phyloP scores from a whole-genome alignment of 2,888 invertebrate genomes.

The Stenichneumon culpator region DNA sequence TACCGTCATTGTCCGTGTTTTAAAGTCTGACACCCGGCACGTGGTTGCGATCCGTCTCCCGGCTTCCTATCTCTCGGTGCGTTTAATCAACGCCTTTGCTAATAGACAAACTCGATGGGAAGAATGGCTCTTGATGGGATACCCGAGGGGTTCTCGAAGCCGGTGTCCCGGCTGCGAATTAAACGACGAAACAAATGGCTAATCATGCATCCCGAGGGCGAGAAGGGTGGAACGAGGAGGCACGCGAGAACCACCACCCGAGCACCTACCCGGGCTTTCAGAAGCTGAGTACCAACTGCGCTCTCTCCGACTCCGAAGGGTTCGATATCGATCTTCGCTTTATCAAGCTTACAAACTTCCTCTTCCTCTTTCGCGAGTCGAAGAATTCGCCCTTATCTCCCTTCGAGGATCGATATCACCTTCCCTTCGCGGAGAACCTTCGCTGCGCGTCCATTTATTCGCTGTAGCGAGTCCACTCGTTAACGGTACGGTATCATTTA shows the following conservation, averaged over 20 bases:
- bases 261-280: slow-evolving; percentile 48
- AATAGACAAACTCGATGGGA: slow-evolving; percentile 83
- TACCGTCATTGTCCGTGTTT: slow-evolving; percentile 78
- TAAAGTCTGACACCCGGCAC: slow-evolving; percentile 72
- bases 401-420: slow-evolving; percentile 16
- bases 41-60: slow-evolving; percentile 76
- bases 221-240: slow-evolving; percentile 58
- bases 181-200: slow-evolving; percentile 84
- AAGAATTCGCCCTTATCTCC: slow-evolving; percentile 11
- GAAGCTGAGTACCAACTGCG: slow-evolving; percentile 66
- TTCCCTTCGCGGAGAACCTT: not conserved
- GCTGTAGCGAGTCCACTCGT: not conserved
- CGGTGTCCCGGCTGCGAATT: slow-evolving; percentile 77
- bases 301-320: slow-evolving; percentile 26
- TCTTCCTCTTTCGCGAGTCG: slow-evolving; percentile 10
- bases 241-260: slow-evolving; percentile 30
- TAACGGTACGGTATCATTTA: not conserved
- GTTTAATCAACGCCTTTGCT: slow-evolving; percentile 84
- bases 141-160: slow-evolving; percentile 68
- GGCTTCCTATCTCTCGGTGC: slow-evolving; percentile 70
- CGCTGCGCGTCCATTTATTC: not conserved
- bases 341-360: slow-evolving; percentile 59
- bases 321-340: slow-evolving; percentile 61
- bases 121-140: slow-evolving; percentile 80
- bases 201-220: slow-evolving; percentile 80